Percentiles rank a stretch among this genome's conserved stretches.
Evolutionary conservation across 1,140 invertebrate species (phyloP).

Genomic region (Parasteatoda tepidariorum): DNA sequence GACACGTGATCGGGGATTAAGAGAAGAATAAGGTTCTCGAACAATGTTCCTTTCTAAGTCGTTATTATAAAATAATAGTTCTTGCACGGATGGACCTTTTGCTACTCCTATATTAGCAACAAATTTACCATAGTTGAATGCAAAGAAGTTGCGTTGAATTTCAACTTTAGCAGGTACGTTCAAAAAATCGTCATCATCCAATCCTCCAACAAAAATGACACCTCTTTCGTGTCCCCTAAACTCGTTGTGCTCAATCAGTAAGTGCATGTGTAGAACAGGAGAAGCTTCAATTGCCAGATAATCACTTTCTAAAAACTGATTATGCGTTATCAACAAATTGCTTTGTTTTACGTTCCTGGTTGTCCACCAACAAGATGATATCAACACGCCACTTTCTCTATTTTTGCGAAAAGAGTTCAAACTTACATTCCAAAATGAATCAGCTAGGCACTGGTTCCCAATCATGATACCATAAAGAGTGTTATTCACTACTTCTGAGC

Average conservation of each 20-base stretch:
- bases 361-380: slow-evolving; percentile 81
- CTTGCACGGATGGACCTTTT: slow-evolving; percentile 84
- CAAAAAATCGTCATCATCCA: slow-evolving; percentile 70
- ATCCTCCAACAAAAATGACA: slow-evolving; percentile 87
- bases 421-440: slow-evolving; percentile 79
- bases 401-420: slow-evolving; percentile 86
- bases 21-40: slow-evolving; percentile 82
- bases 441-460: slow-evolving; percentile 74
- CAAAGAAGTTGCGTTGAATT: slow-evolving; percentile 91
- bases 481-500: slow-evolving; percentile 87
- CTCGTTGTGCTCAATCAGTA: slow-evolving; percentile 86
- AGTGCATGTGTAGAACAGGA: slow-evolving; percentile 86
- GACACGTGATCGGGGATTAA: slow-evolving; percentile 88
- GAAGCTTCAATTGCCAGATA: slow-evolving; percentile 81
- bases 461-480: slow-evolving; percentile 84
- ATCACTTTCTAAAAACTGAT: slow-evolving; percentile 80
- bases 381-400: slow-evolving; percentile 79
- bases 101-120: slow-evolving; percentile 88
- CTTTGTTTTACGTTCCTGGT: slow-evolving; percentile 33
- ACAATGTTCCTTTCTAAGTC: slow-evolving; percentile 88
- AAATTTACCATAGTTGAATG: slow-evolving; percentile 86
- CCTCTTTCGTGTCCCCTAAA: slow-evolving; percentile 86
- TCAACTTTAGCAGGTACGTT: slow-evolving; percentile 76
- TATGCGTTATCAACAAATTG: slow-evolving; percentile 84
- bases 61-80: slow-evolving; percentile 88